Base-by-base conservation (phyloP, 2,888 invertebrate species). In the Drosophila setosimentum region DNA sequence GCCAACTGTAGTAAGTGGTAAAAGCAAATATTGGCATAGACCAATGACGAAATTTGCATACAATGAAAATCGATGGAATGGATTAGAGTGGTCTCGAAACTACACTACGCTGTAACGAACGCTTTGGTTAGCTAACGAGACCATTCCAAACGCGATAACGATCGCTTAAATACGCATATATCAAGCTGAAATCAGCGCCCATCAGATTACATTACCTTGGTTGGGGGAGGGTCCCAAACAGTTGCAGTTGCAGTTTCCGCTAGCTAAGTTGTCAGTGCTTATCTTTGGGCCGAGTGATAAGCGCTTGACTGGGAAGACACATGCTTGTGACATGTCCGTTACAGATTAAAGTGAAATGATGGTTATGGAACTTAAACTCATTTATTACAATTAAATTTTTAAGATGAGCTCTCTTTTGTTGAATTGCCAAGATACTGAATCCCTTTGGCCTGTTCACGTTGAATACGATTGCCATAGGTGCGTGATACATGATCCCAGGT, bases 401-500 rank as follows among this genome's bases (percentile, higher is more conserved):
- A 40, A 53, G 40, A 32, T 21, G 24, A 7, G 18, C 10, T 24
- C 11, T 21, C 67, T 32, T 86, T n/a, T 68, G n/a, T 73, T 2
- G 67, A n/a, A 24, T 45, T 37, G 24, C 65, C 61, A 16, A 58
- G 60, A 4, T 50, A 29, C 5, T 67, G 62, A 66, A 77, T 8
- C 0, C 24, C 24, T 29, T 76, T 79, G 59, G 67, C 61, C 55
- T 90, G 78, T 40, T 99, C 99, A 81, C 96, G 94, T 92, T 98
- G 97, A 87, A 99, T 94, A 91, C 99, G 95, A 92, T 94, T 95
- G 73, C 96, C 96, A 93, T 99, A 99, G 0, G 98, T 96, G 93
- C 96, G 96, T 16, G 98, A 97, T 16, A 99, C 98, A 63, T 98
- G 94, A 93, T 98, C 98, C 96, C 97, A 98, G 4, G 98, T 96